phyloP scores from a whole-genome alignment of 2,797 vertebrate genomes.

The Cossypha heuglini region DNA sequence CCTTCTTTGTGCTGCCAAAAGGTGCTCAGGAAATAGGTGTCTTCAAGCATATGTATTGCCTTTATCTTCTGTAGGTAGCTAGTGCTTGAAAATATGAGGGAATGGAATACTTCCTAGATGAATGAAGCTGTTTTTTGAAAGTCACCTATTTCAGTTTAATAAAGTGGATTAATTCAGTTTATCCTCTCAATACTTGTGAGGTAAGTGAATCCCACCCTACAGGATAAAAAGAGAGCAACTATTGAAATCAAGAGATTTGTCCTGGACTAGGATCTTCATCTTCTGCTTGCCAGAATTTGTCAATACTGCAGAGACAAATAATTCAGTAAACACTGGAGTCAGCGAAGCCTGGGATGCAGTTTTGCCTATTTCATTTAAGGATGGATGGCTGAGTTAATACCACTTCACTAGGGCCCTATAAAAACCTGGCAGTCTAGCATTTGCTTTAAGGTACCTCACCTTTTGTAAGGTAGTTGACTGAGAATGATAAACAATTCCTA shows the following conservation, averaged over 20 bases:
- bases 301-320: background rate
- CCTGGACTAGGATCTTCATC: background rate
- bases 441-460: background rate
- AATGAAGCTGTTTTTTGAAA: background rate
- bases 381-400: background rate
- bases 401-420: background rate
- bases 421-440: background rate
- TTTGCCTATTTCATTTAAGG: background rate
- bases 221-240: background rate
- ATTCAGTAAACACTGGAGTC: background rate
- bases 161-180: background rate
- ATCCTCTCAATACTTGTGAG: background rate
- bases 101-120: background rate
- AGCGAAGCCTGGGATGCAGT: background rate
- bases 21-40: background rate
- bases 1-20: background rate
- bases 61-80: background rate
- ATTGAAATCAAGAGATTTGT: background rate
- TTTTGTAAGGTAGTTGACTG: background rate
- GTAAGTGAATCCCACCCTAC: background rate
- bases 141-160: background rate
- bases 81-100: background rate
- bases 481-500: background rate
- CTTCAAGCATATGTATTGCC: background rate
- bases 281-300: background rate